Evolutionary conservation across 1,140 invertebrate species (phyloP).

Genomic region (Nasonia giraulti): DNA sequence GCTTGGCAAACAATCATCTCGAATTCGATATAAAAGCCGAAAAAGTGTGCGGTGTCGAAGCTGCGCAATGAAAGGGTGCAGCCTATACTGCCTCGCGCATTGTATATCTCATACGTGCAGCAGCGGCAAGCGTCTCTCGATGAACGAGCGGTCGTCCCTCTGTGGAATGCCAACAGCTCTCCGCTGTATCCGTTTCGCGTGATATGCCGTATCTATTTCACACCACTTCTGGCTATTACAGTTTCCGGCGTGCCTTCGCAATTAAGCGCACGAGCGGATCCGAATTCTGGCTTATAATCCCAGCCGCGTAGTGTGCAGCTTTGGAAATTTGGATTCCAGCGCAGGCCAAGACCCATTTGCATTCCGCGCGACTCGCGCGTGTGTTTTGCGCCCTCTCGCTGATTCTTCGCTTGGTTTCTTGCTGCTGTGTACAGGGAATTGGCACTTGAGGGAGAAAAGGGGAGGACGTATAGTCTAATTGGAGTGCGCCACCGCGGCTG

Average conservation of each 20-base stretch:
- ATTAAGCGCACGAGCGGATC: conserved; percentile 40
- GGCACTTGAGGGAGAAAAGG: conserved; percentile 2
- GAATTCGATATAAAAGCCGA: neutral
- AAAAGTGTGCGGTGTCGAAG: neutral
- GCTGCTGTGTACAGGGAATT: neutral
- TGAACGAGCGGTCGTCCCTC: neutral
- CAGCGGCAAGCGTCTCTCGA: too few relatives aligned
- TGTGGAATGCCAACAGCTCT: neutral
- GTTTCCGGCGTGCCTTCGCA: conserved; percentile 42
- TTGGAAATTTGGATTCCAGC: conserved; percentile 19
- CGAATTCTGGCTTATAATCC: conserved; percentile 13
- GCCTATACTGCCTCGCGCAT: neutral
- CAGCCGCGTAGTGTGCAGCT: neutral
- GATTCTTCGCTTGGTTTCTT: conserved; percentile 20
- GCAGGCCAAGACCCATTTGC: conserved; percentile 18
- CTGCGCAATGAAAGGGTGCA: neutral
- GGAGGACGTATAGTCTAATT: conserved; percentile 7
- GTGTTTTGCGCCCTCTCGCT: neutral
- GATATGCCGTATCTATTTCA: conserved; percentile 31
- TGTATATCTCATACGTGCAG: too few relatives aligned
- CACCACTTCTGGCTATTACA: conserved; percentile 44
- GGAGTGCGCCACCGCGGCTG: neutral
- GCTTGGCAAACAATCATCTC: neutral
- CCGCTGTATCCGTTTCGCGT: conserved; percentile 18
- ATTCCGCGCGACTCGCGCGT: conserved; percentile 19